Evolutionary conservation across 2,113 vertebrate genomes (phyloP).

Genomic region (Crotalus helleri): DNA sequence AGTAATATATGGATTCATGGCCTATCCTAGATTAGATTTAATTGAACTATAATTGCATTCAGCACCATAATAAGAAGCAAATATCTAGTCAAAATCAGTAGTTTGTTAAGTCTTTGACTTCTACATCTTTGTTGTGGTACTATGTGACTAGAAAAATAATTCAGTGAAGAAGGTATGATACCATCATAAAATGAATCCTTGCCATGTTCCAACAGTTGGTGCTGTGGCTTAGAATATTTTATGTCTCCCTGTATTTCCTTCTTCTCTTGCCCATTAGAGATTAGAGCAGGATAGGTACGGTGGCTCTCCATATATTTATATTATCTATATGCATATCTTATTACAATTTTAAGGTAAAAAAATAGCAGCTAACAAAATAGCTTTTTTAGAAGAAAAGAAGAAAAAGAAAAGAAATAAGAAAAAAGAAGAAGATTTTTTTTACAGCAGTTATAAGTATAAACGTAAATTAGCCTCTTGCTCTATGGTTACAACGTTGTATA

Average conservation of each 20-base stretch:
- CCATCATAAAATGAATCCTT: background rate
- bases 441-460: background rate
- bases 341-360: background rate
- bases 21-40: background rate
- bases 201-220: background rate
- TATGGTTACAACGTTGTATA: background rate
- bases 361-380: background rate
- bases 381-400: background rate
- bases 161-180: background rate
- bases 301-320: background rate
- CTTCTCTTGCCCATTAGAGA: background rate
- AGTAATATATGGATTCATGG: background rate
- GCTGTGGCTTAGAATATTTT: background rate
- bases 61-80: background rate
- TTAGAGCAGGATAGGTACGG: background rate
- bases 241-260: background rate
- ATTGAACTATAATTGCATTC: constrained; percentile 4
- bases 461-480: background rate
- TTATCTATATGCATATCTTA: background rate
- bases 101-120: background rate
- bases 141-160: background rate
- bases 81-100: background rate
- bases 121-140: background rate
- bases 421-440: background rate
- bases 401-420: background rate